These are phyloP conservation scores for Pitangus sulphuratus DNA, from an alignment of 2,797 vertebrate species.

Conservation along the genomic window DNA sequence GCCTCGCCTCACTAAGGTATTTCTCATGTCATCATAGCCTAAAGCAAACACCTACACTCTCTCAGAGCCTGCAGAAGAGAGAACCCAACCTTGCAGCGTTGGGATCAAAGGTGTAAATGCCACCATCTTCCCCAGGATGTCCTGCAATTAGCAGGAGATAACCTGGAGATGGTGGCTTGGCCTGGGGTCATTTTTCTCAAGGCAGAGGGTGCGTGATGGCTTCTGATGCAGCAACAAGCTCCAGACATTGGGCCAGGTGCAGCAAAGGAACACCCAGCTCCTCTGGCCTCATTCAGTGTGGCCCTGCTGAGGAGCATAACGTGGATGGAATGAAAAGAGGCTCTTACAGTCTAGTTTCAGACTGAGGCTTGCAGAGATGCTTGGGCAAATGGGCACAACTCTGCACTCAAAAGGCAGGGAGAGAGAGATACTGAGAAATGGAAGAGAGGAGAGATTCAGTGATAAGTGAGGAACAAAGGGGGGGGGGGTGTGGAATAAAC, in stretches of 20 bases:
- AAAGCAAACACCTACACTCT: conserved; percentile 74
- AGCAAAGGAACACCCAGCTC: neutral
- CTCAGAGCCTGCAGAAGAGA: neutral
- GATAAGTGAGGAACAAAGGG: neutral
- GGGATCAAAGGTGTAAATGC: conserved; percentile 23
- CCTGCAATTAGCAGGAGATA: conserved; percentile 43
- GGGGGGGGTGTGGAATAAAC: accelerated
- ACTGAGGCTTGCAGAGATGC: neutral
- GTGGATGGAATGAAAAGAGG: neutral
- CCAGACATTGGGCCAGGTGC: neutral
- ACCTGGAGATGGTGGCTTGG: neutral
- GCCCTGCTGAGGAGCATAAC: neutral
- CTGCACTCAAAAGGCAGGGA: neutral
- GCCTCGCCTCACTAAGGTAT: conserved; percentile 80
- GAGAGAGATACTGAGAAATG: neutral
- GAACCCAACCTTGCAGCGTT: neutral
- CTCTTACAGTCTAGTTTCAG: neutral
- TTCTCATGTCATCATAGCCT: conserved; percentile 75
- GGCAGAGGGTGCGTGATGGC: neutral
- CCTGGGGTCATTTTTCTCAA: neutral
- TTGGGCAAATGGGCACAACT: neutral
- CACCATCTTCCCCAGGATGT: conserved; percentile 51
- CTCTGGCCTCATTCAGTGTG: neutral
- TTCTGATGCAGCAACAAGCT: neutral
- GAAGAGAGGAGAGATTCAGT: neutral